These are phyloP conservation scores for Bovichtus variegatus DNA, from an alignment of 2,797 vertebrate species.

Conservation along the genomic window DNA sequence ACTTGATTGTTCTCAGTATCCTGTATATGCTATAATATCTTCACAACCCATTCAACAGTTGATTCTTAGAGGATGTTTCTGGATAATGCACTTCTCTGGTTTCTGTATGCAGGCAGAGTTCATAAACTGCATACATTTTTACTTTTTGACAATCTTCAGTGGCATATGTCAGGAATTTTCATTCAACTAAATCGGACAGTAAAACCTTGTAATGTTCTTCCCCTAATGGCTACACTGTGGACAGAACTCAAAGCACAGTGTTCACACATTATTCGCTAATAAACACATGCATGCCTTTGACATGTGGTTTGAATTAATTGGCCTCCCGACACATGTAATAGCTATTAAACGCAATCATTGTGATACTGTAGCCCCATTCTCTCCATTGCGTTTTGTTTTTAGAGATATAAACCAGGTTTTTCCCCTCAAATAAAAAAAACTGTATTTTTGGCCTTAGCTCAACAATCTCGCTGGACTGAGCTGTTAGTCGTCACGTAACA, in stretches of 20 bases:
- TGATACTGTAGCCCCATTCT: constrained; percentile 47
- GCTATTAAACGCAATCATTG: constrained; percentile 76
- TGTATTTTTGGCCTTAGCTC: constrained; percentile 73
- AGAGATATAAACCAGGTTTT: constrained; percentile 79
- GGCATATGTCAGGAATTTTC: constrained; percentile 29
- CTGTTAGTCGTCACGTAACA: constrained; percentile 70
- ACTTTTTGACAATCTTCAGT: constrained; percentile 24
- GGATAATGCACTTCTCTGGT: constrained; percentile 28
- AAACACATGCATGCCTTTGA: constrained; percentile 73
- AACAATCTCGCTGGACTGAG: constrained; percentile 63
- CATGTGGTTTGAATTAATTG: constrained; percentile 82
- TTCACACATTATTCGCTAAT: constrained; percentile 72
- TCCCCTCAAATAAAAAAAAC: constrained; percentile 58
- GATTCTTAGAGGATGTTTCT: constrained; percentile 5
- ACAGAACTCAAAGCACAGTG: constrained; percentile 39
- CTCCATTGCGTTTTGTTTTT: constrained; percentile 58
- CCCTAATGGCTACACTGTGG: constrained; percentile 50
- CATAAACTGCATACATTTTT: constrained; percentile 24
- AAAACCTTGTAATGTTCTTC: constrained; percentile 70
- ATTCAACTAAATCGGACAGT: constrained; percentile 57
- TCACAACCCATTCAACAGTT: constrained; percentile 15
- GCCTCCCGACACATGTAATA: constrained; percentile 74
- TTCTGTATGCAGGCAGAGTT: not conserved
- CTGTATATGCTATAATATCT: constrained; percentile 10
- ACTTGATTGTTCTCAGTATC: not conserved